A percentile compares a stretch with the other conserved stretches of the same genome.
Conservation (phyloP, 2,797 vertebrate genomes). For the Ciconia nigra region DNA sequence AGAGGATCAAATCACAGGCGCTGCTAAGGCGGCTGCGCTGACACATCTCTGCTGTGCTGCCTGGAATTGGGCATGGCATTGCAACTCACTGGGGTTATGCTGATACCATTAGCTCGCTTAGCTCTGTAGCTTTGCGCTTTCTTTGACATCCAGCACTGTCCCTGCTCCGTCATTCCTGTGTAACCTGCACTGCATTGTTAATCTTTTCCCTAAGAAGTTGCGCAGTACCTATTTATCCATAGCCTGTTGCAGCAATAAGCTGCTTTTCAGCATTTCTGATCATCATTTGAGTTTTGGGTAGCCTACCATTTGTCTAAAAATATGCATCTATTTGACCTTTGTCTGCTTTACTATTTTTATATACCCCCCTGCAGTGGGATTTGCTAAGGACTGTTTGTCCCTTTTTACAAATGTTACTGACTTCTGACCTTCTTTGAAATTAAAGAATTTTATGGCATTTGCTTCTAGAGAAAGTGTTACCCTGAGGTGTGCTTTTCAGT, state of each 20-base stretch:
- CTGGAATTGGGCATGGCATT: neutral
- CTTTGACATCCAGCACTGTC: neutral
- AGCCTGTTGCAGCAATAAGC: neutral
- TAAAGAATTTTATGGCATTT: neutral
- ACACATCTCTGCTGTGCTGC: fast-evolving
- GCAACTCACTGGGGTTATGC: neutral
- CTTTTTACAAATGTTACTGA: neutral
- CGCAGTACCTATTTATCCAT: neutral
- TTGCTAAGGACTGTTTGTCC: neutral
- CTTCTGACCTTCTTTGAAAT: neutral
- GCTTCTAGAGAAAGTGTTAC: neutral
- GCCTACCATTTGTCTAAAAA: neutral
- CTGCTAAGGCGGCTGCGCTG: neutral
- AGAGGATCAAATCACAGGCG: fast-evolving
- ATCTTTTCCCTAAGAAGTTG: neutral
- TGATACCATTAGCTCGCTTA: neutral
- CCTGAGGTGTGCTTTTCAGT: neutral
- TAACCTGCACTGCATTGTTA: neutral
- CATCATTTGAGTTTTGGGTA: neutral
- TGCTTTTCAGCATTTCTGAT: neutral
- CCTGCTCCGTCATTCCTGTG: neutral
- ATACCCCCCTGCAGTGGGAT: neutral
- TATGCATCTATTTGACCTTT: neutral
- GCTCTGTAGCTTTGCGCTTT: neutral
- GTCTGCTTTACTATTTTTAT: neutral